Conservation (phyloP, 2,113 vertebrate genomes). For the Chascanopsetta lugubris region DNA sequence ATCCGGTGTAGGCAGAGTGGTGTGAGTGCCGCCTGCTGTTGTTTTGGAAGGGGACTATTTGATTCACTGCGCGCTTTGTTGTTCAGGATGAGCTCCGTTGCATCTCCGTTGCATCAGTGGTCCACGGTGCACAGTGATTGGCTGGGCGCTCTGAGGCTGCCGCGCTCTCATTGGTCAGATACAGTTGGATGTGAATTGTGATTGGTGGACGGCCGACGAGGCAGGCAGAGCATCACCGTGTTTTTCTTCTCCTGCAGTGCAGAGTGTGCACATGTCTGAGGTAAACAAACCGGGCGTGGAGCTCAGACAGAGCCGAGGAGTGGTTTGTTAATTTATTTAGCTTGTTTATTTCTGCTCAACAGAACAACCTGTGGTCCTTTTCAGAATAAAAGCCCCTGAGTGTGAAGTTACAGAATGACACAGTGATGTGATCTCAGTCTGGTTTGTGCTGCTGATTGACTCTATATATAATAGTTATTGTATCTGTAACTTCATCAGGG, state of each 20-base stretch:
- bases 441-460: background rate
- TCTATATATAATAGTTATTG: no score
- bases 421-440: background rate
- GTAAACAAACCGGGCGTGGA: conserved; percentile 81
- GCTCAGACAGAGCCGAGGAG: conserved; percentile 12
- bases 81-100: conserved; percentile 75
- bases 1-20: no score
- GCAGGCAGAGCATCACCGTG: conserved; percentile 58
- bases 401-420: background rate
- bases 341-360: background rate
- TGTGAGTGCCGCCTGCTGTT: conserved; percentile 28
- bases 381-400: background rate
- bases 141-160: conserved; percentile 45
- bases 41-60: conserved; percentile 58
- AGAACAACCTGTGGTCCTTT: background rate
- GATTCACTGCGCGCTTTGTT: conserved; percentile 71
- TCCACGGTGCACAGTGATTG: conserved; percentile 68
- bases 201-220: conserved; percentile 75
- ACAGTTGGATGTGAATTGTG: conserved; percentile 37
- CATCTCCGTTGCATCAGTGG: conserved; percentile 85
- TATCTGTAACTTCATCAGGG: no score
- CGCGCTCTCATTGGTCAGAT: conserved; percentile 68
- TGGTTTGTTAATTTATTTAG: conserved; percentile 16
- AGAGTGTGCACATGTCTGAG: conserved; percentile 79
- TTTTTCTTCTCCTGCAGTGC: conserved; percentile 55